Evolutionary conservation across 2,888 invertebrate genomes (phyloP), one percentile per base, ranked within the genome.

Genomic region (Drosophila flavopinicola): DNA sequence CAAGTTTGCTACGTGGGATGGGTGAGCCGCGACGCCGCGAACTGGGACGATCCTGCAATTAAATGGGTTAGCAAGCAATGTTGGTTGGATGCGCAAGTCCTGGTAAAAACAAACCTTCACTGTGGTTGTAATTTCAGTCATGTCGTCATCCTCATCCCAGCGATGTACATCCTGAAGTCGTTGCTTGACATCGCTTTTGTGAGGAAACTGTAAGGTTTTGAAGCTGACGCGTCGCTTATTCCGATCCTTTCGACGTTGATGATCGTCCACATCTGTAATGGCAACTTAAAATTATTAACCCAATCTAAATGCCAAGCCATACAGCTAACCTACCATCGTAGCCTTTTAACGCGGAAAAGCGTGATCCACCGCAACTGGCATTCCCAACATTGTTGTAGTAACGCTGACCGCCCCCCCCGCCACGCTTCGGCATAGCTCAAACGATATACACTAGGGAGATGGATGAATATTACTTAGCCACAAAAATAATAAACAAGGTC

Each of bases 191-290:
- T 87, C 80, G 9, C 54, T 71, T 10, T 85, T 87, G 33, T 85
- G 58, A 0, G 71, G 66, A n/a, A 83, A 63, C 3, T 78, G 75
- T 1, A 88, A 86, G 0, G 91, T 88, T 47, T 91, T 91, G 53
- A 91, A 91, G 61, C 91, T 91, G 30, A 91, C 91, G 17, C 90
- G 85, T 7, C 91, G 83, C 15, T 89, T 91, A 15, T 88, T 87
- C 13, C 79, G 85, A 42, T 87, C 80, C 61, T 88, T 87, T 25
- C 88, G 88, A 6, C 89, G 87, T 32, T 89, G 88, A 53, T 76
- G 72, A 53, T 90, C 88, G 15, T 90, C 90, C 4, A 68, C 69
- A 9, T 88, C 88, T 89, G 29, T 1, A 13, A 33, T 5, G 11
- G 3, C 13, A 63, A 15, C 4, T 13, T 20, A 41, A 10, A 7